Percentiles rank a stretch among this genome's conserved stretches.
phyloP scores from a whole-genome alignment of 1,140 invertebrate species.

The Chelonus insularis region DNA sequence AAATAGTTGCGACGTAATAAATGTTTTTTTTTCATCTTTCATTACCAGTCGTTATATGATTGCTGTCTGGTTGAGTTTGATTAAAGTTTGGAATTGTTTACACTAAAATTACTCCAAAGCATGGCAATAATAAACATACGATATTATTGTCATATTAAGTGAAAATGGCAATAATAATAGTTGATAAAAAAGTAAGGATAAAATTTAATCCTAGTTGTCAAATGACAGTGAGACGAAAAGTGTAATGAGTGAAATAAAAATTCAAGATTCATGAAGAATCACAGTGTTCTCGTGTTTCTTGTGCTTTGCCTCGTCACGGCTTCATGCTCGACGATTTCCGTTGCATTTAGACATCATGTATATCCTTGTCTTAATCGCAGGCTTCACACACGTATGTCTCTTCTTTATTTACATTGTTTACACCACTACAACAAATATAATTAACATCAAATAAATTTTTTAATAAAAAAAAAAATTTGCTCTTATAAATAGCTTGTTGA shows the following conservation, averaged over 20 bases:
- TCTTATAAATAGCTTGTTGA: too few relatives aligned
- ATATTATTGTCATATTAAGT: too few relatives aligned
- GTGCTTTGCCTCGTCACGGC: slow-evolving; percentile 7
- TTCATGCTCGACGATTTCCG: slow-evolving; percentile 13
- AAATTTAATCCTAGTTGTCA: neutral
- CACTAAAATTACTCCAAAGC: too few relatives aligned
- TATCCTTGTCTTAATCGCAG: slow-evolving; percentile 22
- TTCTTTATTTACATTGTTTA: neutral
- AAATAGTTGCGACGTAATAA: neutral
- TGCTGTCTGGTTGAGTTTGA: too few relatives aligned
- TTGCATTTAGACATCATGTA: slow-evolving; percentile 19
- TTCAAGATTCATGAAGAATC: slow-evolving; percentile 19
- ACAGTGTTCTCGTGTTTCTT: slow-evolving; percentile 17
- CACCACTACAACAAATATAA: neutral
- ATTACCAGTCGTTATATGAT: too few relatives aligned
- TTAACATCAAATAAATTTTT: neutral
- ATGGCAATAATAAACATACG: too few relatives aligned
- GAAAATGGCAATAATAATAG: too few relatives aligned
- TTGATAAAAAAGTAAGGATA: neutral
- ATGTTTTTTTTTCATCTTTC: neutral
- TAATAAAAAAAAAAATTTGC: neutral
- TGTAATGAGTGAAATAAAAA: neutral
- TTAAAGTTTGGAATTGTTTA: too few relatives aligned
- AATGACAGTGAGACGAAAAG: neutral
- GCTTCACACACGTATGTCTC: slow-evolving; percentile 23